These are phyloP conservation scores for Phaenicophaeus curvirostris DNA, from an alignment of 2,797 vertebrate species.

Conservation along the genomic window DNA sequence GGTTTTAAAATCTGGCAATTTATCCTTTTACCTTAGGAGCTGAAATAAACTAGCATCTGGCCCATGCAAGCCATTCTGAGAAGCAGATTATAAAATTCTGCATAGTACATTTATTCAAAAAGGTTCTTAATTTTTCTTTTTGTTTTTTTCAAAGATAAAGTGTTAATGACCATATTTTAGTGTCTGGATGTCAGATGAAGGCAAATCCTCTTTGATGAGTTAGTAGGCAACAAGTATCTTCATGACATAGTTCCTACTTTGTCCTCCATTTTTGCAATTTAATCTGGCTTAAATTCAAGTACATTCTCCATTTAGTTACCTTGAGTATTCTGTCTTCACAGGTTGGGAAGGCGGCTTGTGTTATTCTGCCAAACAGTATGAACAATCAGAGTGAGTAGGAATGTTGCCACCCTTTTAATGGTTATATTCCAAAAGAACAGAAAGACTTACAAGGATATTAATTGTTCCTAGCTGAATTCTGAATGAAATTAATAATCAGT, in stretches of 20 bases:
- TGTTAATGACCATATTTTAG: neutral
- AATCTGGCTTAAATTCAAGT: conserved; percentile 43
- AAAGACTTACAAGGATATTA: neutral
- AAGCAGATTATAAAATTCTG: neutral
- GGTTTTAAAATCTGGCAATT: neutral
- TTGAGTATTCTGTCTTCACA: conserved; percentile 50
- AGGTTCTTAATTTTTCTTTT: neutral
- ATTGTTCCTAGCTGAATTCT: neutral
- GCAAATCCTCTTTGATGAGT: neutral
- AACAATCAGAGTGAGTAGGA: neutral
- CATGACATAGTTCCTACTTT: conserved; percentile 19
- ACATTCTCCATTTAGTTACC: conserved; percentile 2
- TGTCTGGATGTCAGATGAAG: neutral
- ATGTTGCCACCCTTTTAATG: neutral
- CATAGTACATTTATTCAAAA: neutral
- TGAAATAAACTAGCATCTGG: neutral
- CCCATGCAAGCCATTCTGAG: neutral
- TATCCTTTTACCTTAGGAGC: neutral
- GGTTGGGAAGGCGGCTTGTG: conserved; percentile 37
- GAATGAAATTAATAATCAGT: neutral
- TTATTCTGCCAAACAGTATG: conserved; percentile 44
- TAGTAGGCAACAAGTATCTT: neutral
- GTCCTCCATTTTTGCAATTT: conserved; percentile 37
- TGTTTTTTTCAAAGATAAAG: neutral
- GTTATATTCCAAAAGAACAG: neutral